Base-by-base conservation (phyloP, 2,888 invertebrate genomes). In the Shargacucullia verbasci region DNA sequence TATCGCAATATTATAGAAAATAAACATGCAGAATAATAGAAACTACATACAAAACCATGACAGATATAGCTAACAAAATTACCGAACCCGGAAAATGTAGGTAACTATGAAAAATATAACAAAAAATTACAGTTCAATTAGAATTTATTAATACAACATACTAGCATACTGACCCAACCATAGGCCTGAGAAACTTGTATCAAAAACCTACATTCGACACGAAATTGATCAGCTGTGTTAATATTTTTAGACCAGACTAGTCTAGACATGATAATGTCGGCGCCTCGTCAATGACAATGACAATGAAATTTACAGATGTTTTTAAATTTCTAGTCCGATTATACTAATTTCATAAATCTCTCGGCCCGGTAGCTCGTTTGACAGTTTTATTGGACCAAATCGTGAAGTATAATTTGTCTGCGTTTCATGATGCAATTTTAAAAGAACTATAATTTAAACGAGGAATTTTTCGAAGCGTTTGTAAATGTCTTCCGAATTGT, bases 261-360 rank as follows among this genome's bases (percentile, higher is more conserved):
- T 79, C 80, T 83, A 80, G 80, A 80, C 80, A 49, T 65, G 53
- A 64, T 73, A 65, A 70, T 59, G 52, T 68, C 70, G 74, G 62
- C 71, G 65, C 60, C 54, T 59, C 59, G 60, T 57, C 47, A n/a
- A n/a, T 76, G 79, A 73, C 81, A 80, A 60, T 81, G 82, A 77
- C 82, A 83, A 75, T 81, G 78, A 80, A 80, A 78, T 50, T 50
- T 34, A 41, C 46, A 43, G 38, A 50, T 68, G 53, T 72, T 72
- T 71, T 64, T 59, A 48, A 33, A 52, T 48, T 48, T 49, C 54
- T 35, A 13, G 15, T 39, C 44, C 52, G 12, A 15, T 40, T 43
- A 45, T 43, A 59, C 54, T 63, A 44, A 63, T 50, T 64, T 55
- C 60, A 68, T 71, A 70, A 70, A 73, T 70, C 35, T 33, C n/a